Percentiles rank a stretch among this genome's conserved stretches.
phyloP scores from a whole-genome alignment of 2,797 vertebrate genomes.

The Sebastolobus altivelis region DNA sequence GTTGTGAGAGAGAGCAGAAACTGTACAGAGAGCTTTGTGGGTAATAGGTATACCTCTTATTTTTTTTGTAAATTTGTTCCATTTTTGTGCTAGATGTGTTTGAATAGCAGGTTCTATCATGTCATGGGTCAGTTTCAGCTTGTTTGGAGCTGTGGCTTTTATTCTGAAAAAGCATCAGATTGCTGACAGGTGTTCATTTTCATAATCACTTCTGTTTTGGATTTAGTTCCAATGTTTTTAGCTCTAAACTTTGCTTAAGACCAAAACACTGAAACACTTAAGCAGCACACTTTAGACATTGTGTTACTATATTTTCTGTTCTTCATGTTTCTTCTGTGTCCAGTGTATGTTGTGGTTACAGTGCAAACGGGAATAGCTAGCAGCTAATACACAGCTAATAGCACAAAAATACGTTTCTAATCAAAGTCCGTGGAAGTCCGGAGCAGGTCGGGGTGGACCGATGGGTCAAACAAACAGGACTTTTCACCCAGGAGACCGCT shows the following conservation, averaged over 20 bases:
- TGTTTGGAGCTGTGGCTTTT: slow-evolving; percentile 20
- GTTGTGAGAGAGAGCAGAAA: slow-evolving; percentile 21
- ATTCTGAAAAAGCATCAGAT: slow-evolving; percentile 28
- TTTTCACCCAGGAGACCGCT: no score
- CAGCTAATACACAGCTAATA: background rate
- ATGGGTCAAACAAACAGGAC: no score
- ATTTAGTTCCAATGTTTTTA: slow-evolving; percentile 11
- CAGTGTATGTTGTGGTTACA: background rate
- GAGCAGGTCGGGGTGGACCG: no score
- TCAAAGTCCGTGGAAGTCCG: no score
- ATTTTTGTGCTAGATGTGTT: slow-evolving; percentile 10
- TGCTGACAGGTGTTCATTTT: slow-evolving; percentile 56
- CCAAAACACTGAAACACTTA: background rate
- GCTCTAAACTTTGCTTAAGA: background rate
- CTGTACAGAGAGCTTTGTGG: background rate
- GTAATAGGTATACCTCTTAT: background rate
- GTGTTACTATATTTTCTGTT: background rate
- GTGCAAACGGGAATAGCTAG: background rate
- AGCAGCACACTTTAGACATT: background rate
- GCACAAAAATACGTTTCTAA: no score
- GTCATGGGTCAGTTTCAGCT: slow-evolving; percentile 15
- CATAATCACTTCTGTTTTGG: slow-evolving; percentile 27
- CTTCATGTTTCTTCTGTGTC: background rate
- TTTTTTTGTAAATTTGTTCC: background rate
- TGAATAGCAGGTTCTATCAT: slow-evolving; percentile 7